Evolutionary conservation across 2,888 invertebrate genomes (phyloP).

Genomic region (Stramonita haemastoma): DNA sequence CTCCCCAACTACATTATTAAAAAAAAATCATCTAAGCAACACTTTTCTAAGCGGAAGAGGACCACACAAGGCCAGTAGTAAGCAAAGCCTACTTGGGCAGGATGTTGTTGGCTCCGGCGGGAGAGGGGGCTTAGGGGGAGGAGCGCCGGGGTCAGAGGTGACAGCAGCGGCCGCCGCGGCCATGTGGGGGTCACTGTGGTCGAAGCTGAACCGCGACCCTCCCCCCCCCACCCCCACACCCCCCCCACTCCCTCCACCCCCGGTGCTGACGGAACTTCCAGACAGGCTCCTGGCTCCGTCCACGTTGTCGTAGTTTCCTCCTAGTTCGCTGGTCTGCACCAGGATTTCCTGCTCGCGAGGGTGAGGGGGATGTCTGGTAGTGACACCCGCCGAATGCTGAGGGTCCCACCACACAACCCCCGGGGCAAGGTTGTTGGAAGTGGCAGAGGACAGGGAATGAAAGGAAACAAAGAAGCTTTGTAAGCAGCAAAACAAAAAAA

Average conservation of each 20-base stretch:
- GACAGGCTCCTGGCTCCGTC: not conserved
- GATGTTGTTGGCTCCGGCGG: constrained; percentile 79
- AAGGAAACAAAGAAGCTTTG: constrained; percentile 19
- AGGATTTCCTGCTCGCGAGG: constrained; percentile 76
- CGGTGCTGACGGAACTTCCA: constrained; percentile 40
- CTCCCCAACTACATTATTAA: not conserved
- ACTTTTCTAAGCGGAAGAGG: not conserved
- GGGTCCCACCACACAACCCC: not conserved
- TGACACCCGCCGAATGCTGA: constrained; percentile 48
- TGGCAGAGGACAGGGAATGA: not conserved
- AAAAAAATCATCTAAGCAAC: not conserved
- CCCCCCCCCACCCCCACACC: constrained; percentile 70
- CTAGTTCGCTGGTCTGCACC: constrained; percentile 71
- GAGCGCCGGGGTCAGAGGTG: constrained; percentile 65
- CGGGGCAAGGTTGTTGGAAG: not conserved
- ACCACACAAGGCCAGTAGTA: not conserved
- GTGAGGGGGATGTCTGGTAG: constrained; percentile 77
- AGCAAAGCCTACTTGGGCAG: constrained; percentile 57
- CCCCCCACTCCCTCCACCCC: constrained; percentile 70
- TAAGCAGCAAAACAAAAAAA: not conserved
- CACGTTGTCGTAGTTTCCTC: constrained; percentile 64
- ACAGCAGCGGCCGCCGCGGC: not conserved
- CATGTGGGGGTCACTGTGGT: constrained; percentile 49
- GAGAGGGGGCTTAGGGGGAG: constrained; percentile 93
- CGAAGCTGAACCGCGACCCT: constrained; percentile 55